phyloP scores from a whole-genome alignment of 2,888 invertebrate species.

The Plagiodera versicolora region DNA sequence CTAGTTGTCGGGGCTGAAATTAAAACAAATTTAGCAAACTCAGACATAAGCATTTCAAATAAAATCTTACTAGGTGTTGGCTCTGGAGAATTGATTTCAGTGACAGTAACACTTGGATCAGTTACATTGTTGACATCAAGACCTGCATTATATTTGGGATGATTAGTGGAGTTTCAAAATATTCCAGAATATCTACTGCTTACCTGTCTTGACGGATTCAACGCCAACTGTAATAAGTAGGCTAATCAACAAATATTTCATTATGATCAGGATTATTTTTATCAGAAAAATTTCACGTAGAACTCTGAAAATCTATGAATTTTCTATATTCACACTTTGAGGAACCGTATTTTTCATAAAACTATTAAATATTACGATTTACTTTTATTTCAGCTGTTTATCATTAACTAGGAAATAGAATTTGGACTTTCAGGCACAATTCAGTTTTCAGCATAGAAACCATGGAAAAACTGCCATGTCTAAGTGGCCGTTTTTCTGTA shows the following conservation, averaged over 20 bases:
- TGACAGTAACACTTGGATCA: background rate
- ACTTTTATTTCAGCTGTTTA: too few relatives aligned
- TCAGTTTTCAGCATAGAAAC: too few relatives aligned
- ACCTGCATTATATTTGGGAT: background rate
- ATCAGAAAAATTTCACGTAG: too few relatives aligned
- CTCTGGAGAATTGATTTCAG: background rate
- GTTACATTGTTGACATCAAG: background rate
- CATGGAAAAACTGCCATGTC: too few relatives aligned
- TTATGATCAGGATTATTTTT: background rate
- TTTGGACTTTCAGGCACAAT: too few relatives aligned
- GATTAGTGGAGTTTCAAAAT: background rate
- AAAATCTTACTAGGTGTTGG: background rate
- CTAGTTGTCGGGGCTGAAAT: too few relatives aligned
- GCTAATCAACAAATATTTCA: constrained; percentile 17
- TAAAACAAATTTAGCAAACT: background rate
- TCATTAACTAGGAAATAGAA: too few relatives aligned
- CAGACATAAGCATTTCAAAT: background rate
- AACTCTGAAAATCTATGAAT: too few relatives aligned
- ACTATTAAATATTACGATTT: too few relatives aligned
- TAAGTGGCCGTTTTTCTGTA: too few relatives aligned
- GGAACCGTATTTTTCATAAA: too few relatives aligned
- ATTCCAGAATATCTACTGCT: background rate
- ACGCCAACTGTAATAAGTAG: constrained; percentile 12
- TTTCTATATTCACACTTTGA: too few relatives aligned
- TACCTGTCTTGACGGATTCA: constrained; percentile 10